These are phyloP conservation scores for Drosophila persimilis DNA, from an alignment of 1,140 invertebrate species.

Conservation along the genomic window DNA sequence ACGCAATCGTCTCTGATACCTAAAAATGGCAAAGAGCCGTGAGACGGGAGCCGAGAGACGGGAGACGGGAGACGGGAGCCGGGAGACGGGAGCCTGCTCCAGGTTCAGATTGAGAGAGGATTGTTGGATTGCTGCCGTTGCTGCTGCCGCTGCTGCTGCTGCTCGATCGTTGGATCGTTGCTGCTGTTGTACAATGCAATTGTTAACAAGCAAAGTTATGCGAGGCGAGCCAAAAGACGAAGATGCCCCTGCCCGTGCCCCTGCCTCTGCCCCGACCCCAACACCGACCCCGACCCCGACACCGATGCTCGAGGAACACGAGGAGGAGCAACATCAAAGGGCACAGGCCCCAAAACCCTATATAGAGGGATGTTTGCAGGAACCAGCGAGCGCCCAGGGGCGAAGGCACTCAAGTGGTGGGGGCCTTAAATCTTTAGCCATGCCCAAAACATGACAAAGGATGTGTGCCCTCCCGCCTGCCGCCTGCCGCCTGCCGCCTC, in stretches of 20 bases:
- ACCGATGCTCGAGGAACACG: constrained; percentile 13
- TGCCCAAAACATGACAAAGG: constrained; percentile 79
- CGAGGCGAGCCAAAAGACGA: constrained; percentile 59
- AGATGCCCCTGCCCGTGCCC: too few relatives aligned
- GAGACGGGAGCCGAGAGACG: too few relatives aligned
- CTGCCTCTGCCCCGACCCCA: not conserved
- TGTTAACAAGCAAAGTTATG: constrained; percentile 82
- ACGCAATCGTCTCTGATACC: constrained; percentile 55
- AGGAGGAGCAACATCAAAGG: constrained; percentile 72
- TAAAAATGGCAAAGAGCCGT: constrained; percentile 69
- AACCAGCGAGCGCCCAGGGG: constrained; percentile 27
- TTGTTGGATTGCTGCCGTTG: constrained; percentile 36
- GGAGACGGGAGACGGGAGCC: constrained; percentile 1
- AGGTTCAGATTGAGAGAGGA: constrained; percentile 71
- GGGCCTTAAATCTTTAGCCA: constrained; percentile 67
- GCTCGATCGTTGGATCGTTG: constrained; percentile 13
- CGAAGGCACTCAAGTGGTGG: constrained; percentile 22
- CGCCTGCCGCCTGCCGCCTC: too few relatives aligned
- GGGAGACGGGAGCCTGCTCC: constrained; percentile 5
- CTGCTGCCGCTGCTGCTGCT: constrained; percentile 7
- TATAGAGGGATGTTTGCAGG: constrained; percentile 41
- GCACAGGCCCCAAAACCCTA: constrained; percentile 54
- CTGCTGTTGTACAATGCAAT: constrained; percentile 70
- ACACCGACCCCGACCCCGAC: not conserved
- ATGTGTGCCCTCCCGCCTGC: constrained; percentile 44